phyloP scores from a whole-genome alignment of 2,888 invertebrate genomes.

The Parnassius smintheus region DNA sequence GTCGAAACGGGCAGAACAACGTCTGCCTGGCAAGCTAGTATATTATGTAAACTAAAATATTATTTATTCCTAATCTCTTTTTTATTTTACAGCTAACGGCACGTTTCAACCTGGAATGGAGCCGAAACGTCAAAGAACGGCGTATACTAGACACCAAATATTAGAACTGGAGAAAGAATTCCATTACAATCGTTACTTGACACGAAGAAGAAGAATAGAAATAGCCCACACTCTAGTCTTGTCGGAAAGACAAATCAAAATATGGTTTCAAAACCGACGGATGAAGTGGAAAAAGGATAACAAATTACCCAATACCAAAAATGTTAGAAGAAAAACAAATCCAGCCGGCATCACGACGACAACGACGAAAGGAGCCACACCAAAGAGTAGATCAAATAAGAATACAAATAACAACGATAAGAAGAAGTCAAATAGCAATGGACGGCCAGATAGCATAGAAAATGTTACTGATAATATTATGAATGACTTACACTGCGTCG shows the following conservation, averaged over 20 bases:
- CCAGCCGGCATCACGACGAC: slow-evolving; percentile 86
- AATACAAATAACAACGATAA: slow-evolving; percentile 79
- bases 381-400: slow-evolving; percentile 85
- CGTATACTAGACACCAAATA: slow-evolving; percentile 98
- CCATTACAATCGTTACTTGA: slow-evolving; percentile 98
- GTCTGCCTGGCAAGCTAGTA: too few species aligned
- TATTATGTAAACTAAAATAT: neutral
- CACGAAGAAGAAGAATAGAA: slow-evolving; percentile 96
- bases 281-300: slow-evolving; percentile 91
- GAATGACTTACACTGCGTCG: slow-evolving; percentile 82
- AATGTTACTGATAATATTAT: slow-evolving; percentile 83
- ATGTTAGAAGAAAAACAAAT: slow-evolving; percentile 88
- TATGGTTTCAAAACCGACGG: slow-evolving; percentile 92
- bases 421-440: slow-evolving; percentile 77
- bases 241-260: slow-evolving; percentile 93
- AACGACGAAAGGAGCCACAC: slow-evolving; percentile 79
- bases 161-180: slow-evolving; percentile 98
- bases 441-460: slow-evolving; percentile 83
- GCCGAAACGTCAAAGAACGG: slow-evolving; percentile 97
- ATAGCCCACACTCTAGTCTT: slow-evolving; percentile 97
- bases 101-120: slow-evolving; percentile 95
- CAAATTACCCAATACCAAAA: slow-evolving; percentile 92
- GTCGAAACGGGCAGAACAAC: too few species aligned
- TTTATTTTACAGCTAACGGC: slow-evolving; percentile 88
- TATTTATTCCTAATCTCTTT: slow-evolving; percentile 5